Conservation (phyloP, 2,888 invertebrate genomes). For the Stenolophus ochropezus region DNA sequence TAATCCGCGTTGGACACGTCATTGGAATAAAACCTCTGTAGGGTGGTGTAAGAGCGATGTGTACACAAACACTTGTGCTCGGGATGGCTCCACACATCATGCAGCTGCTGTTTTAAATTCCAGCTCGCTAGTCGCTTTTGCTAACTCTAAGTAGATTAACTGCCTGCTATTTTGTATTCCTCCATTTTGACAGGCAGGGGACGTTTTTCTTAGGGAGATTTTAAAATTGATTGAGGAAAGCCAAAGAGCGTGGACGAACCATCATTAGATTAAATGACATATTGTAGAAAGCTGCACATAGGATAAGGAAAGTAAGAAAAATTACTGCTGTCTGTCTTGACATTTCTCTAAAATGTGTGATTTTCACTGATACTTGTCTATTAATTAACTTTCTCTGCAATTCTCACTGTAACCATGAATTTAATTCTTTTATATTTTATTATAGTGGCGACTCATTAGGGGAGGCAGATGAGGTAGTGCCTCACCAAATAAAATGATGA, state of each 20-base stretch:
- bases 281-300: not conserved
- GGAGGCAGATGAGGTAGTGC: no score
- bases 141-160: constrained; percentile 32
- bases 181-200: constrained; percentile 6
- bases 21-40: constrained; percentile 42
- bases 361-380: no score
- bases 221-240: not conserved
- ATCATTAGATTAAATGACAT: not conserved
- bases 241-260: not conserved
- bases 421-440: no score
- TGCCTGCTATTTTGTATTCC: constrained; percentile 5
- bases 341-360: no score
- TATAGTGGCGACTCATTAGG: no score
- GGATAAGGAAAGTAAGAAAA: not conserved
- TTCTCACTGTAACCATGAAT: no score
- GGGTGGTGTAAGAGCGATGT: constrained; percentile 33
- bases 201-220: not conserved
- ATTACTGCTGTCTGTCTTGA: no score
- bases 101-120: constrained; percentile 22
- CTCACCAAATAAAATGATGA: no score
- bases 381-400: no score
- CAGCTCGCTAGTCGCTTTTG: not conserved
- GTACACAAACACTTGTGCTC: constrained; percentile 39
- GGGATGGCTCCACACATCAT: not conserved
- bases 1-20: constrained; percentile 50